Evolutionary conservation across 2,888 invertebrate genomes (phyloP), one percentile per base, ranked within the genome.

Genomic region (Sinodicranocentrus sp.): DNA sequence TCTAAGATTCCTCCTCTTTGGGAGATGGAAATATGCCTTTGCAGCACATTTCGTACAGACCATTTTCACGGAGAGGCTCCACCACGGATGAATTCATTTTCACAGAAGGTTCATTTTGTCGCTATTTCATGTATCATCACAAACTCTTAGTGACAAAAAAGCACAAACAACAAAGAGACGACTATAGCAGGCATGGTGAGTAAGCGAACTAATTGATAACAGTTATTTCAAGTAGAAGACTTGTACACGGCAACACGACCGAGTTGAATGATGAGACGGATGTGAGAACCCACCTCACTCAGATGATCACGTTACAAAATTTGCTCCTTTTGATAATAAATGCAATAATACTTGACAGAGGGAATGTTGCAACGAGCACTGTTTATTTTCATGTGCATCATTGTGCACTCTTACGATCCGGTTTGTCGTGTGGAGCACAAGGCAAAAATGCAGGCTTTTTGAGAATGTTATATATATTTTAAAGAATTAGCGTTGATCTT

Each of bases 261-360:
- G 33, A 33, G 33, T 6, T 3, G 33, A 33, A 33, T 3, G 33
- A 33, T 23, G 21, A 13, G 57, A 21, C 1, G 21, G 21, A 23
- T 61, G 61, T 33, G 21, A 43, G n/a, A 43, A 65, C 65, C 65
- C 43, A 65, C 65, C 65, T 65, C 33, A 10, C 3, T 10, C 61
- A 63, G 63, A 63, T 28, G 65, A 65, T 65, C 65, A 65, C 21
- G 23, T 65, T 65, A 65, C 65, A 65, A 39, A 65, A 63, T 19
- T 48, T 48, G 10, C 48, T 48, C 48, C 48, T n/a, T 10, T 48
- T 48, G 10, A 48, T 48, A 6, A 48, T 48, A 48, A 48, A 48
- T n/a, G 33, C 10, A 33, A 33, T 33, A 48, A 48, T n/a, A 48
- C 10, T 48, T 54, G 54, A 54, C 19, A 54, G 54, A 54, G 54